Evolutionary conservation across 2,888 invertebrate species (phyloP), one percentile per base, ranked within the genome.

Genomic region (Mamestra brassicae): DNA sequence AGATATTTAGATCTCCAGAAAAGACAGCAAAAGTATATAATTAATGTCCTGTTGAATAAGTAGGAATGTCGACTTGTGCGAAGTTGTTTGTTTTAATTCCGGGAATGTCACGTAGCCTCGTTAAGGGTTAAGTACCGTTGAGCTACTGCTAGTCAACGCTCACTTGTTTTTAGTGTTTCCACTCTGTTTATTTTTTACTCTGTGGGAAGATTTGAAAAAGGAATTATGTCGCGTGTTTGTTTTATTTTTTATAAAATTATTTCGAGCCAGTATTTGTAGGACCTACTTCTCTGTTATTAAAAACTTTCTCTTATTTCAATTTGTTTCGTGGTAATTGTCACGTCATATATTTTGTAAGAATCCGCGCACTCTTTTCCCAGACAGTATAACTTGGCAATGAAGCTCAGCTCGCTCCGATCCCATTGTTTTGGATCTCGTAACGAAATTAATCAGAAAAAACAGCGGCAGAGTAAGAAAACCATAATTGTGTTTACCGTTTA

Each of bases 31-130:
- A 87, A 89, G 86, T 86, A 81, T 88, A 91, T 88, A 91, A 89
- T 89, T 88, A 89, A 90, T 81, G 87, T 87, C 83, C 81, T 74
- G 83, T 80, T 82, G 78, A 86, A 87, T 85, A 87, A 89, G 87
- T 87, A 87, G 81, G 76, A 85, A 78, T 86, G 85, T 86, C 76
- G 75, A 84, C 80, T 81, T 81, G 74, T 70, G 80, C 74, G 57
- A 75, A 84, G 80, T 83, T 87, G 89, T 89, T 87, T 89, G 87
- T 90, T 89, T 90, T 86, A 86, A 88, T 85, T 88, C 86, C 68
- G 74, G 77, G 85, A 90, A 90, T 84, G 90, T 91, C 92, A 91
- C 92, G 91, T 91, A 90, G 87, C 82, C 89, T 91, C 90, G 89
- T 92, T 91, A 91, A 85, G 88, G 89, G 90, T 89, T 90, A 89